phyloP scores from a whole-genome alignment of 2,888 invertebrate species.

The Strigamia crassipes region DNA sequence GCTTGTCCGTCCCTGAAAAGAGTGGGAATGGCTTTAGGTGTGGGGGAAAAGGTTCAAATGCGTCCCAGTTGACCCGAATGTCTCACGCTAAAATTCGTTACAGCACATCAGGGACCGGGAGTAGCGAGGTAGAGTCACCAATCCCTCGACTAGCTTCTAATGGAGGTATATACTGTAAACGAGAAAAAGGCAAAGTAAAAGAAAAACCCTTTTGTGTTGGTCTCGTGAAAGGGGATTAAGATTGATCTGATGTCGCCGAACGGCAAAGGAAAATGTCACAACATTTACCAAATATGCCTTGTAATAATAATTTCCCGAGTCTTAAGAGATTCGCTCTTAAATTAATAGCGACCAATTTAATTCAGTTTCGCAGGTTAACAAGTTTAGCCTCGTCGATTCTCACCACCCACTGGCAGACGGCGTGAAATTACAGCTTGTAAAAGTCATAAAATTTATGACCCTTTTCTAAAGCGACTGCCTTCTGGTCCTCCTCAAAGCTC shows the following conservation, averaged over 20 bases:
- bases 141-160: slow-evolving; percentile 16
- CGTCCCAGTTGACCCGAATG: slow-evolving; percentile 21
- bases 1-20: slow-evolving; percentile 2
- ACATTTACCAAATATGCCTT: neutral
- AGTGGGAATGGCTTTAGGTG: neutral
- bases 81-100: slow-evolving; percentile 21
- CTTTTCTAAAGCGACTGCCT: slow-evolving; percentile 39
- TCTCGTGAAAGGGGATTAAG: neutral
- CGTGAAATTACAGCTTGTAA: slow-evolving; percentile 46
- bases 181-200: slow-evolving; percentile 5
- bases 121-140: slow-evolving; percentile 1
- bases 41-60: slow-evolving; percentile 11
- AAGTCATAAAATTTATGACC: slow-evolving; percentile 48
- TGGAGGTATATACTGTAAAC: slow-evolving; percentile 14
- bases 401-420: slow-evolving; percentile 32
- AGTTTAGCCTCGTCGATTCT: slow-evolving; percentile 24
- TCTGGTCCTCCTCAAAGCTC: slow-evolving; percentile 26
- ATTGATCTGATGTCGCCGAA: slow-evolving; percentile 5
- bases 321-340: neutral
- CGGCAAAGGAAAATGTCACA: slow-evolving; percentile 7
- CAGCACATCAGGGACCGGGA: slow-evolving; percentile 8
- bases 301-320: neutral
- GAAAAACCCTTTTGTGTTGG: neutral
- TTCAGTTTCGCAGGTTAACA: slow-evolving; percentile 40
- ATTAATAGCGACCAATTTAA: slow-evolving; percentile 14